phyloP scores from a whole-genome alignment of 2,113 vertebrate genomes.

The Calyptomena viridis region DNA sequence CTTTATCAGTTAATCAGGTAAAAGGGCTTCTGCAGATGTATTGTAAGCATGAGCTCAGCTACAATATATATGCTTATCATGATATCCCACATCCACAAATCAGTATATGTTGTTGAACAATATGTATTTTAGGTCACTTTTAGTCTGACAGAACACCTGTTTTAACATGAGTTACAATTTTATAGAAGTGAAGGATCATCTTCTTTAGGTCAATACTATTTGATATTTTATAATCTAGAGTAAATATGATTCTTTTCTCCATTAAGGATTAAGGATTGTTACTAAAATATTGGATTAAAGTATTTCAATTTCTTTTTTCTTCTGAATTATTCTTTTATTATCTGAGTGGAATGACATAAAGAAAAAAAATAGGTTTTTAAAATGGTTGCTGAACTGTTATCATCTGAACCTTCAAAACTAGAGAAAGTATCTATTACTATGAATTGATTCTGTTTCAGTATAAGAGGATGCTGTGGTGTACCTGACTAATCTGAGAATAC shows the following conservation, averaged over 20 bases:
- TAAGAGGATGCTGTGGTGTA: background rate
- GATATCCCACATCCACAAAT: background rate
- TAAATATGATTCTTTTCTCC: background rate
- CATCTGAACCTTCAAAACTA: background rate
- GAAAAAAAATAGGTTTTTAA: background rate
- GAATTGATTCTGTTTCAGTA: background rate
- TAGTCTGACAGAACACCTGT: background rate
- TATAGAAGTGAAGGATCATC: background rate
- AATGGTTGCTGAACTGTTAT: background rate
- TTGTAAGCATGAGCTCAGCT: background rate
- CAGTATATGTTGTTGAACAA: background rate
- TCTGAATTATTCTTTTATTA: background rate
- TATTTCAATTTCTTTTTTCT: background rate
- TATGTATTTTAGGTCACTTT: background rate
- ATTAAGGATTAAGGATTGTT: background rate
- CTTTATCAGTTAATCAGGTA: background rate
- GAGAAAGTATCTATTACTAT: background rate
- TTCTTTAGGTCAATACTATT: background rate
- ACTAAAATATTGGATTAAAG: background rate
- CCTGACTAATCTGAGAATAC: background rate
- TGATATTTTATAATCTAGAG: background rate
- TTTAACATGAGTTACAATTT: background rate
- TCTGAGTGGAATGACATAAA: background rate
- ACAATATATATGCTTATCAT: background rate
- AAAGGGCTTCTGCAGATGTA: background rate